Evolutionary conservation across 2,113 vertebrate species (phyloP), one percentile per base, ranked within the genome.

Genomic region (Platycercus adscitus): DNA sequence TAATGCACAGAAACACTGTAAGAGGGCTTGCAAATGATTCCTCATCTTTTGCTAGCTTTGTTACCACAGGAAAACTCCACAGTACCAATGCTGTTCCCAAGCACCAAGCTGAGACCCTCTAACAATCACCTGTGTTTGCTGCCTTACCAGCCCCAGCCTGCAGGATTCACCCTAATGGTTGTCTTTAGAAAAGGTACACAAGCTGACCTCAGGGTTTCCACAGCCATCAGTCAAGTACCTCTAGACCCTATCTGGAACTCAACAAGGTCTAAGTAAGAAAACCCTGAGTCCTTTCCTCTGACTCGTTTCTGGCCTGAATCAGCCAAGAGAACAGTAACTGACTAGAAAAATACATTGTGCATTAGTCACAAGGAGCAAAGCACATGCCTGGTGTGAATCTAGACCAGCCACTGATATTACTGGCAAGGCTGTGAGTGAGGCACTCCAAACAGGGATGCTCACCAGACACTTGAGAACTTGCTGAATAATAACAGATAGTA

Each of bases 401-500:
- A 93, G 69, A 69, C 17, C 64, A 52, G 70, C 66, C 70, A 72
- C 21, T 70, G 39, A 19, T 82, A 53, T 76, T 83, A 58, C 56
- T 80, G 86, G 91, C 86, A 72, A 64, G 64, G 64, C 47, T 88
- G 49, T 7, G 41, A 90, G 50, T 13, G 21, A 93, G 11, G 25
- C 41, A 50, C 86, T 94, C 91, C 92, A 64, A 81, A 79, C 43
- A 71, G 75, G 85, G 58, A 71, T 1, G 3, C 76, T 88, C 73
- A 82, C 10, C 83, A 89, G 91, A 94, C 49, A 70, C 58, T 84
- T 47, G 75, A 94, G 87, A 89, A 92, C 87, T 73, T 87, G 79
- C 63, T 88, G 78, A 93, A 93, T 88, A 96, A 91, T 26, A 96
- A 84, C 85, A 93, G 94, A n/a, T 46, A 86, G 85, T 2, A 78